Conservation (phyloP, 2,888 invertebrate species). For the Drosophila paramelanica region DNA sequence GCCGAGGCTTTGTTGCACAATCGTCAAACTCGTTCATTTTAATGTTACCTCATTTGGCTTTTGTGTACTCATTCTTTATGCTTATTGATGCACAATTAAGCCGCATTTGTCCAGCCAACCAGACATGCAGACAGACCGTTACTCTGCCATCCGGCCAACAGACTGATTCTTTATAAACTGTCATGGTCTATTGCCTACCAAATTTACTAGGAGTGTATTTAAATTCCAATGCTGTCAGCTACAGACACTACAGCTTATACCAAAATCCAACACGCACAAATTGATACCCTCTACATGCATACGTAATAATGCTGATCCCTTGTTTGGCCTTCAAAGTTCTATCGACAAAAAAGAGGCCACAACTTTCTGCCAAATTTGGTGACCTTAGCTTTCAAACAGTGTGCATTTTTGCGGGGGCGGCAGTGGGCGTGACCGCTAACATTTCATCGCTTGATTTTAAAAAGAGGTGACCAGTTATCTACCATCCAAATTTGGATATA, state of each 20-base stretch:
- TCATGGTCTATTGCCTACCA: slow-evolving; percentile 76
- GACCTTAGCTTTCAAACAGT: too few relatives aligned
- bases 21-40: slow-evolving; percentile 41
- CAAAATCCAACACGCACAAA: neutral
- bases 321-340: neutral
- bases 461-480: too few relatives aligned
- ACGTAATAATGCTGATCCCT: neutral
- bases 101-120: slow-evolving; percentile 59
- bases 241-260: neutral
- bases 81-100: slow-evolving; percentile 73
- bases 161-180: slow-evolving; percentile 60
- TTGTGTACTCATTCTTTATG: slow-evolving; percentile 51
- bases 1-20: slow-evolving; percentile 57
- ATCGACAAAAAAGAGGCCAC: neutral
- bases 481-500: too few relatives aligned
- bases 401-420: too few relatives aligned
- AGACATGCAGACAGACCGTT: slow-evolving; percentile 43
- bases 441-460: too few relatives aligned
- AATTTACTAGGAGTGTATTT: slow-evolving; percentile 58
- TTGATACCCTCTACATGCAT: neutral
- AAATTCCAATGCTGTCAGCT: slow-evolving; percentile 37
- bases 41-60: slow-evolving; percentile 57
- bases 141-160: slow-evolving; percentile 63
- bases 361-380: too few relatives aligned
- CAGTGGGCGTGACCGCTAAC: too few relatives aligned